Evolutionary conservation across 2,888 invertebrate genomes (phyloP).

Genomic region (Mesoligia furuncula): DNA sequence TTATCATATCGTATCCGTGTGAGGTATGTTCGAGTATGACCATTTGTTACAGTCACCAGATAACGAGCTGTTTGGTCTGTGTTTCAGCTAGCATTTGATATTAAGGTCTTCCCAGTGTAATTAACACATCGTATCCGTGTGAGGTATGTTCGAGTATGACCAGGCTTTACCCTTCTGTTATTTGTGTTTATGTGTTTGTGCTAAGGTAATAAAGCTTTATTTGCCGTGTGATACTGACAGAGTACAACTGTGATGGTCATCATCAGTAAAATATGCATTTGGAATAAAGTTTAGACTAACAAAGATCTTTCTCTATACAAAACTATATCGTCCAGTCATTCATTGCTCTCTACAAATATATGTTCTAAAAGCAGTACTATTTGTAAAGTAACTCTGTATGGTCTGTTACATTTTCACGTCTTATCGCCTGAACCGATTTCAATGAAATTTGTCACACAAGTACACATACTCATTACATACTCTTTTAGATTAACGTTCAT

Average conservation of each 20-base stretch:
- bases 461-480: no score
- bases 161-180: background rate
- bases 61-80: background rate
- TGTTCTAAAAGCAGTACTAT: background rate
- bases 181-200: background rate
- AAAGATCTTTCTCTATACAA: background rate
- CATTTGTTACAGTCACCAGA: no score
- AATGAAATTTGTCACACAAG: background rate
- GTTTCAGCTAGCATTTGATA: background rate
- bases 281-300: background rate
- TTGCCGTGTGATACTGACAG: background rate
- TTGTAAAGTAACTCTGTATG: background rate
- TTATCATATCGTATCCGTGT: no score
- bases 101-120: background rate
- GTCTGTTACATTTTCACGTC: no score
- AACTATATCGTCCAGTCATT: background rate
- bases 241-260: background rate
- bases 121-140: background rate
- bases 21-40: no score
- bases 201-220: background rate
- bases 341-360: no score
- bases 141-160: conserved; percentile 1
- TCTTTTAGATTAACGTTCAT: background rate
- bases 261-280: background rate
- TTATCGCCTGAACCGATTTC: background rate